Percentiles rank a stretch among this genome's conserved stretches.
phyloP scores from a whole-genome alignment of 2,888 invertebrate genomes.

The Melanchra persicariae region DNA sequence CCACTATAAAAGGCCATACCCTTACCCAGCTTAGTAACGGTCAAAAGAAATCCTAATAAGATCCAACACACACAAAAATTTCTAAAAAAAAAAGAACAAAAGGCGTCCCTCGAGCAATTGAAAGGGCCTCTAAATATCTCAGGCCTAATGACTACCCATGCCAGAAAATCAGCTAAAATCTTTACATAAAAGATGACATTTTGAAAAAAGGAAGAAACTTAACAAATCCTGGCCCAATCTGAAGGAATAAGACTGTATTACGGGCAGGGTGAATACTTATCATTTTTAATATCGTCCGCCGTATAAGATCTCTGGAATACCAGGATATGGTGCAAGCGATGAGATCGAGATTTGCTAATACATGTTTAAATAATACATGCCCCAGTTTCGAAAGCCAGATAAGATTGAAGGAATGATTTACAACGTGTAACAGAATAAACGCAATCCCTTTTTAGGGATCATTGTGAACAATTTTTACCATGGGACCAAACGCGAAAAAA shows the following conservation, averaged over 20 bases:
- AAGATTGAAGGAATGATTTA: too few species aligned
- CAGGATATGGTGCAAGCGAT: slow-evolving; percentile 39
- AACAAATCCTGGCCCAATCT: slow-evolving; percentile 69
- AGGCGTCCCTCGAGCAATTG: slow-evolving; percentile 23
- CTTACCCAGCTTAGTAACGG: slow-evolving; percentile 34
- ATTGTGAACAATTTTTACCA: too few species aligned
- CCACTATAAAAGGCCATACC: slow-evolving; percentile 22
- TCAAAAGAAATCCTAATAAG: slow-evolving; percentile 46
- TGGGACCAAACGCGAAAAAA: too few species aligned
- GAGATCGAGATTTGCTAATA: background rate
- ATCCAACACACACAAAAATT: slow-evolving; percentile 46
- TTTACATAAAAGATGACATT: slow-evolving; percentile 59
- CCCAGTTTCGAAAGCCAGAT: background rate
- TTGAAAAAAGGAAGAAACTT: slow-evolving; percentile 51
- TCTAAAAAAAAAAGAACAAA: slow-evolving; percentile 54
- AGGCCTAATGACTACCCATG: slow-evolving; percentile 46
- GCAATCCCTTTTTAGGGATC: too few species aligned
- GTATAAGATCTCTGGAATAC: slow-evolving; percentile 64
- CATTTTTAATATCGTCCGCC: slow-evolving; percentile 74
- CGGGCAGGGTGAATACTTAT: slow-evolving; percentile 71
- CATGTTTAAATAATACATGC: background rate
- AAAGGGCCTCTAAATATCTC: slow-evolving; percentile 50
- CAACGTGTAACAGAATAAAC: too few species aligned
- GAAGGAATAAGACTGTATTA: slow-evolving; percentile 72
- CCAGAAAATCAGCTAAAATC: slow-evolving; percentile 60